Evolutionary conservation across 1,140 invertebrate genomes (phyloP), one percentile per base, ranked within the genome.

Genomic region (Pseudomyrmex concolor): DNA sequence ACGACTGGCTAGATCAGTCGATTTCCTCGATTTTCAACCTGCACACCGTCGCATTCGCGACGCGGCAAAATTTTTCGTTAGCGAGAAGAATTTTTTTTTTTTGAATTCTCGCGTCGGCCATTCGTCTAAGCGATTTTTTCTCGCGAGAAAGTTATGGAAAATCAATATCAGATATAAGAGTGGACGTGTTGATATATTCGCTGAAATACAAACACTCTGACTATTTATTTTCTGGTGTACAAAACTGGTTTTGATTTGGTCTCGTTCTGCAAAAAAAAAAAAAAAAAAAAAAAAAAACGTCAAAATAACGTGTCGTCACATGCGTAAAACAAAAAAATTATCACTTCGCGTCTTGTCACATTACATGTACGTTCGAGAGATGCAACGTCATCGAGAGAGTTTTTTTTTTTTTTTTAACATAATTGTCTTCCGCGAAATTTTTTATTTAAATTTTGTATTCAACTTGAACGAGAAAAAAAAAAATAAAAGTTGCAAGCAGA

Each of bases 111-210:
- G 22, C 62, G 19, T 9, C 66, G 48, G 45, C 76, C 22, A 80
- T 80, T 71, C 76, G 76, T 80, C 66, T 71, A 71, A 71, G 76
- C 19, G 76, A 80, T 80, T 80, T 71, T 59, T 10, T 15, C 5
- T 34, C 34, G 34, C 34, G 19, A 13, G 48, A 17, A 66, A 80
- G 55, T 50, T 80, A 71, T 12, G 54, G 45, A 19, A 50, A 60
- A 80, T 80, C 64, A 19, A 59, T 80, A 71, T 80, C 50, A 7
- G 17, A 3, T n/a, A n/a, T n/a, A n/a, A n/a, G n/a, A 19, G 4
- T 7, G 34, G 34, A 34, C 34, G 34, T 70, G 51, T 74, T 43
- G 13, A 74, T 74, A 12, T 45, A 76, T 64, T 17, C 15, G 60
- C 48, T 34, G 63, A 68, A 22, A 48, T 48, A 48, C 55, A 17